Evolutionary conservation across 2,113 vertebrate genomes (phyloP), one percentile per base, ranked within the genome.

Genomic region (Ciconia maguari): DNA sequence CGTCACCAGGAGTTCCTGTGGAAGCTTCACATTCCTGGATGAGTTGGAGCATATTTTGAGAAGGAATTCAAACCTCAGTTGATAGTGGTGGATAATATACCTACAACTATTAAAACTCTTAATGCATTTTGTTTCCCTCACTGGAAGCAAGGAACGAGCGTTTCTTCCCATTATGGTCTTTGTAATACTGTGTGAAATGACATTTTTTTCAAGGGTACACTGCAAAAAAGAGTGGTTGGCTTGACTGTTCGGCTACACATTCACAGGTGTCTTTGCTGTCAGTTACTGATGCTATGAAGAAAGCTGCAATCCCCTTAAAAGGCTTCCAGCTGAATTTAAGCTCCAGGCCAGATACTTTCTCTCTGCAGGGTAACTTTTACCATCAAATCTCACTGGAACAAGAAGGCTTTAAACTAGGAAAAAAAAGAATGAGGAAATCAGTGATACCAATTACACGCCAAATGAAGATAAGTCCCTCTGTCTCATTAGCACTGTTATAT

Each of bases 381-480:
- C 54, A 65, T 75, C 61, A 69, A 70, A 68, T 89, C 77, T 90
- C 74, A 72, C 61, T 94, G 54, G 77, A 94, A 87, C 34, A 76
- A 94, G 87, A 22, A 14, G 54, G 61, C 70, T 96, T 93, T 87
- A 94, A 94, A 83, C 79, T 46, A 87, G 71, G 36, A 77, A 94
- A 97, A 95, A 96, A 96, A 95, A 64, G 91, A 93, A 95, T 72
- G 91, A 96, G 83, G 91, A 96, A 94, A 96, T 95, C 95, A 96
- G 89, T 54, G 70, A 72, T 52, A 94, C 57, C 91, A 96, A 94
- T 96, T 94, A 94, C 51, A 65, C 0, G 4, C 48, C 77, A 95
- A 93, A 95, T 76, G 91, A 96, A 96, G 83, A 72, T 96, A 94
- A 96, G 91, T 75, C 86, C 83, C 65, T 89, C 91, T 96, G 89